A percentile compares a stretch with the other conserved stretches of the same genome.
These are phyloP conservation scores for Choristoneura fumiferana DNA, from an alignment of 1,140 invertebrate genomes.

Conservation along the genomic window DNA sequence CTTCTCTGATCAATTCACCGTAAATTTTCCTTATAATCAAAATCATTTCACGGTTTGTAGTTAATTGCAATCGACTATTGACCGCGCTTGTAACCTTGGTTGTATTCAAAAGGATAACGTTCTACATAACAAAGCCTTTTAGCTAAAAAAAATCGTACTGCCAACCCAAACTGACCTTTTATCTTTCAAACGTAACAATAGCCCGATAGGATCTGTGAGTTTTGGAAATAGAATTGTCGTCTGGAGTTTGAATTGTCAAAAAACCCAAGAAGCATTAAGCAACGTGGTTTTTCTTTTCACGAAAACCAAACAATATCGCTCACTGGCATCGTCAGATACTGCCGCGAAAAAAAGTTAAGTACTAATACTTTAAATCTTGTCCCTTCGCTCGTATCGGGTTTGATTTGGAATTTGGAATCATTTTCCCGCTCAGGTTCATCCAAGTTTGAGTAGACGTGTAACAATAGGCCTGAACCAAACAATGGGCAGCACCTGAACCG, in stretches of 20 bases:
- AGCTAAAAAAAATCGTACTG: not conserved
- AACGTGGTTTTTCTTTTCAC: no score
- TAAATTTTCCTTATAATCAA: constrained; percentile 14
- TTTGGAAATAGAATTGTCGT: not conserved
- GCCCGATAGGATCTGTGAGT: not conserved
- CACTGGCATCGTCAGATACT: no score
- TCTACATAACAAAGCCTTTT: not conserved
- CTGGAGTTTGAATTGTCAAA: no score
- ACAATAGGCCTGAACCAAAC: constrained; percentile 9
- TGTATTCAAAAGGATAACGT: constrained; percentile 1
- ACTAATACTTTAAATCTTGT: no score
- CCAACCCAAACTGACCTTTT: constrained; percentile 14
- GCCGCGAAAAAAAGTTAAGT: no score
- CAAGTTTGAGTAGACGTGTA: constrained; percentile 15
- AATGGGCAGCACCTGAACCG: constrained; percentile 13
- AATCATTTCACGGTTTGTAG: constrained; percentile 4
- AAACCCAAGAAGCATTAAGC: no score
- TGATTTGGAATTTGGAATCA: not conserved
- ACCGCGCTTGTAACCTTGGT: constrained; percentile 3
- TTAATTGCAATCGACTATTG: constrained; percentile 10
- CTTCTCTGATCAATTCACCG: not conserved
- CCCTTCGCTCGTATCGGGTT: not conserved
- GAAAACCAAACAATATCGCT: no score
- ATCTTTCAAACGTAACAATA: constrained; percentile 9
- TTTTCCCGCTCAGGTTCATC: constrained; percentile 18